Evolutionary conservation across 1,140 invertebrate genomes (phyloP).

Genomic region (Cardiocondyla obscurior): DNA sequence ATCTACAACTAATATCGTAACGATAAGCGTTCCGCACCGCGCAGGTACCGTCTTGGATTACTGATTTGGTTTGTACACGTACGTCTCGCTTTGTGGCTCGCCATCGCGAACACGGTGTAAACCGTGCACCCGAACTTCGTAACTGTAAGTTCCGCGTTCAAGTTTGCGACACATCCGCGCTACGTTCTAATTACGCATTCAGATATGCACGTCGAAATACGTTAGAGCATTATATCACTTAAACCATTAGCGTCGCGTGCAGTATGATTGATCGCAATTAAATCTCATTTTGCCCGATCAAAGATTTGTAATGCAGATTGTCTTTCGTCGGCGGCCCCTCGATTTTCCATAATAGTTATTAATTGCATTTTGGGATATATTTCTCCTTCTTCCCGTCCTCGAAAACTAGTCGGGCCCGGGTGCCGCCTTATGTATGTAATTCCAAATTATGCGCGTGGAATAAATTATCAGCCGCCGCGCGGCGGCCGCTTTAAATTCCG

Average conservation of each 20-base stretch:
- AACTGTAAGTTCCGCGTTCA: constrained; percentile 9
- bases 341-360: neutral
- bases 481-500: constrained; percentile 13
- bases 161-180: neutral
- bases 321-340: neutral
- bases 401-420: neutral
- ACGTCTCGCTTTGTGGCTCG: neutral
- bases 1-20: neutral
- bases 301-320: neutral
- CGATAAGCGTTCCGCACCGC: neutral
- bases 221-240: neutral
- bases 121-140: neutral
- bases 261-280: constrained; percentile 11
- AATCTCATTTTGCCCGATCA: neutral
- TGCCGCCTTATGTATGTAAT: neutral
- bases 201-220: neutral
- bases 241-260: neutral
- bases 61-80: constrained; percentile 13
- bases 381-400: neutral
- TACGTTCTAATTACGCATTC: neutral
- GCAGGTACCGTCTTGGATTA: constrained; percentile 5
- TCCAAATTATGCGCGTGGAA: constrained; percentile 8
- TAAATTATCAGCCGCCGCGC: constrained; percentile 13
- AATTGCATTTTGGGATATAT: neutral
- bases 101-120: neutral